phyloP scores from a whole-genome alignment of 2,113 vertebrate species.

The Tretioscincus oriximinensis region DNA sequence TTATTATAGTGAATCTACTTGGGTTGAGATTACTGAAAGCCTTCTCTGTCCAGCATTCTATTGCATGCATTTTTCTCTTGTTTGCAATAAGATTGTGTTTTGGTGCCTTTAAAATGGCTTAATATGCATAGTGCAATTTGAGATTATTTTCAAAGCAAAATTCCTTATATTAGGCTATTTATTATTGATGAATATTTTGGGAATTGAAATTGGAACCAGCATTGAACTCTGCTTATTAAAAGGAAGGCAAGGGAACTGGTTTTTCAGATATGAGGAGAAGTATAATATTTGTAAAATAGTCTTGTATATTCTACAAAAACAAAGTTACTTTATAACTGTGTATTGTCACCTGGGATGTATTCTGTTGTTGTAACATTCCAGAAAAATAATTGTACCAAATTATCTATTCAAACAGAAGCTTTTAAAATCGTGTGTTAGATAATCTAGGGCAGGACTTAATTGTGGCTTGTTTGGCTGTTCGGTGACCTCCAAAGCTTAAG shows the following conservation, averaged over 20 bases:
- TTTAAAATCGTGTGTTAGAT: no score
- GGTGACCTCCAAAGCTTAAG: no score
- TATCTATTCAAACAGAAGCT: no score
- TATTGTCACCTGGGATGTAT: no score
- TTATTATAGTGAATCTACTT: no score
- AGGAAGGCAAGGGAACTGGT: constrained; percentile 8
- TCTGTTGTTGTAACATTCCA: no score
- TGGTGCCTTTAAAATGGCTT: neutral
- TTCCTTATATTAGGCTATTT: neutral
- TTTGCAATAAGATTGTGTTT: constrained; percentile 7
- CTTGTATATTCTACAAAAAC: constrained; percentile 17
- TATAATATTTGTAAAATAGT: constrained; percentile 16
- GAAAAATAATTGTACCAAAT: no score
- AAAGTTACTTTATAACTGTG: constrained; percentile 12
- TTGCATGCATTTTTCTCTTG: constrained; percentile 1
- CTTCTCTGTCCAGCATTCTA: neutral
- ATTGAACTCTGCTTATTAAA: constrained; percentile 36
- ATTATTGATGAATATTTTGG: constrained; percentile 6
- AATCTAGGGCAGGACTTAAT: no score
- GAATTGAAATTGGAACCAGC: constrained; percentile 13
- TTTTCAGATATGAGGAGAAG: neutral
- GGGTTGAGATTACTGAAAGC: no score
- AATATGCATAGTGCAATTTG: neutral
- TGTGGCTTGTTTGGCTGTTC: no score
- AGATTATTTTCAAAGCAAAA: constrained; percentile 21